phyloP scores from a whole-genome alignment of 2,888 invertebrate species.

The Brachyopa scutellaris region DNA sequence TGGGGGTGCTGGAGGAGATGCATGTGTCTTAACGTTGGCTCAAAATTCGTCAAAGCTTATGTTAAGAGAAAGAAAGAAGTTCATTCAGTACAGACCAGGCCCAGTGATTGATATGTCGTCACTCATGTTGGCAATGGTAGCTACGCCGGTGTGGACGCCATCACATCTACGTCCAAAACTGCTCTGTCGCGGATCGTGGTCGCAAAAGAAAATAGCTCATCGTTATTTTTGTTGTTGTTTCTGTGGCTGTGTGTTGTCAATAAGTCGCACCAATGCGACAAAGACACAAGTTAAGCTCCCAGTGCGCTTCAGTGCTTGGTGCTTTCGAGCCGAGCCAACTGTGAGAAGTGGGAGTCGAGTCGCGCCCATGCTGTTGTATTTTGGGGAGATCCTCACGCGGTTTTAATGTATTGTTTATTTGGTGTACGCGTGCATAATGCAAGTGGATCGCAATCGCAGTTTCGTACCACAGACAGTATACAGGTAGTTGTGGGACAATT shows the following conservation, averaged over 20 bases:
- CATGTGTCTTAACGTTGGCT: slow-evolving; percentile 47
- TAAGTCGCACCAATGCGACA: slow-evolving; percentile 54
- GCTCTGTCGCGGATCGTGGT: slow-evolving; percentile 16
- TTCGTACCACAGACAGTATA: neutral
- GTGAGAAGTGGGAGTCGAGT: slow-evolving; percentile 7
- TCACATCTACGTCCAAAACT: slow-evolving; percentile 25
- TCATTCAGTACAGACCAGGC: neutral
- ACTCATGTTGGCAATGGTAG: slow-evolving; percentile 35
- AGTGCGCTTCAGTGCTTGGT: slow-evolving; percentile 5
- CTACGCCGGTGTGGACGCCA: slow-evolving; percentile 24
- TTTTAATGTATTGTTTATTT: slow-evolving; percentile 14
- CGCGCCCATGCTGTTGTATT: neutral
- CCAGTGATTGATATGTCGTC: slow-evolving; percentile 40
- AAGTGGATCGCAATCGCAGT: slow-evolving; percentile 11
- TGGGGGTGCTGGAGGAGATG: slow-evolving; percentile 28
- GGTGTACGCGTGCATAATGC: neutral
- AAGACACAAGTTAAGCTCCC: neutral
- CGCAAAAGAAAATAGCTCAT: slow-evolving; percentile 42
- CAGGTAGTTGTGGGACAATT: slow-evolving; percentile 1
- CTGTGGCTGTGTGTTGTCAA: slow-evolving; percentile 52
- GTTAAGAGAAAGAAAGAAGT: slow-evolving; percentile 37
- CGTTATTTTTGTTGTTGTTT: slow-evolving; percentile 12
- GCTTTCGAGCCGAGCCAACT: slow-evolving; percentile 30
- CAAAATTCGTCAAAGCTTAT: slow-evolving; percentile 39
- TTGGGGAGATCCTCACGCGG: slow-evolving; percentile 16